Evolutionary conservation across 2,113 vertebrate genomes (phyloP).

Genomic region (Paedocypris sp.): DNA sequence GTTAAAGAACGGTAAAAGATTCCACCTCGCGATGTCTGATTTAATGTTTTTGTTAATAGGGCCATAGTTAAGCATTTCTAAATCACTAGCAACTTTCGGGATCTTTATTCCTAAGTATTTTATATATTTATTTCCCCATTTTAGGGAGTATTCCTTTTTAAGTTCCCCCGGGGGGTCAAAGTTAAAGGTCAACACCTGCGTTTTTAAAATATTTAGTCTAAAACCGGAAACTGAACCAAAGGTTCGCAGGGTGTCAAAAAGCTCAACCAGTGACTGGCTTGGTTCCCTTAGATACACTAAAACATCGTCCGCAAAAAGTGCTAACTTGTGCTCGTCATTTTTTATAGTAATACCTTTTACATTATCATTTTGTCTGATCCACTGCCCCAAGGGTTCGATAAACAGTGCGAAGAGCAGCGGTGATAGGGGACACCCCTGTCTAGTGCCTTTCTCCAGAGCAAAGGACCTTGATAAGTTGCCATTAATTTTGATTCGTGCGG

Average conservation of each 20-base stretch:
- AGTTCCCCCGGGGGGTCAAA: background rate
- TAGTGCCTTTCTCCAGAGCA: background rate
- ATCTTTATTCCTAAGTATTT: background rate
- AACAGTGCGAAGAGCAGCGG: background rate
- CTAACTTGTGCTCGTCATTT: background rate
- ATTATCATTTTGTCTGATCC: background rate
- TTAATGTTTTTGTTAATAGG: constrained; percentile 2
- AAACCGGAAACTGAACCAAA: background rate
- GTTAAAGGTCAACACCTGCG: background rate
- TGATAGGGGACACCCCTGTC: background rate
- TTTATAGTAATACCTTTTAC: background rate
- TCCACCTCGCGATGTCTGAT: background rate
- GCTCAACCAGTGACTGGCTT: background rate
- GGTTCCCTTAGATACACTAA: background rate
- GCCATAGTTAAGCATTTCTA: background rate
- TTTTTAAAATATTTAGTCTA: background rate
- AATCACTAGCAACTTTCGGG: background rate
- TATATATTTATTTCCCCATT: background rate
- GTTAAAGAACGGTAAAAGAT: background rate
- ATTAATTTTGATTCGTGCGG: background rate
- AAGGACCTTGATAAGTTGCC: background rate
- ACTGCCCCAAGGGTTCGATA: background rate
- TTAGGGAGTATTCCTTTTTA: background rate
- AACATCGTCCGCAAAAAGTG: background rate
- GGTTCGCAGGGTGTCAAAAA: background rate